Conservation (phyloP, 2,888 invertebrate species). For the Epinotia nisella region DNA sequence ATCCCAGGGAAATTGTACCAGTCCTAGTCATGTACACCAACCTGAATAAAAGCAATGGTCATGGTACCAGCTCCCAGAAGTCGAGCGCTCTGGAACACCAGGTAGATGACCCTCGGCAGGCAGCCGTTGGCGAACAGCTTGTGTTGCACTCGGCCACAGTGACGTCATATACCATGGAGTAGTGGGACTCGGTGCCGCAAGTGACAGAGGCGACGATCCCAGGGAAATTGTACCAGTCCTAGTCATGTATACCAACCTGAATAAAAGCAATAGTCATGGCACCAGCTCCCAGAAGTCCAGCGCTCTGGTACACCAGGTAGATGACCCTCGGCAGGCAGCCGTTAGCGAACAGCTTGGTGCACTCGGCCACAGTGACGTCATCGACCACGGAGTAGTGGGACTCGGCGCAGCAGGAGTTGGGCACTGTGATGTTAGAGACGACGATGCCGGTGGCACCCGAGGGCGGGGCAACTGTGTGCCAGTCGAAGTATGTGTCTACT, state of each 20-base stretch:
- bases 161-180: not conserved
- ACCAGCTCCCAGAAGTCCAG: conserved; percentile 89
- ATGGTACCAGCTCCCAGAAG: not conserved
- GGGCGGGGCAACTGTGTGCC: conserved; percentile 73
- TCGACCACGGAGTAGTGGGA: conserved; percentile 52
- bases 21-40: not conserved
- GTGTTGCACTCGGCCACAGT: not conserved
- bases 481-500: conserved; percentile 86
- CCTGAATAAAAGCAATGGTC: conserved; percentile 8
- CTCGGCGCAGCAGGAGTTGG: conserved; percentile 86
- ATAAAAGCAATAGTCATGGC: conserved; percentile 92
- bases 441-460: conserved; percentile 60
- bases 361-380: conserved; percentile 57
- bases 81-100: not conserved
- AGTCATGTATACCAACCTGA: conserved; percentile 81
- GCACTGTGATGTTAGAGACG: conserved; percentile 78
- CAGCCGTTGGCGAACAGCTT: not conserved
- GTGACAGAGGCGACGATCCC: too few relatives aligned
- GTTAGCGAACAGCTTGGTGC: conserved; percentile 73
- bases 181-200: too few relatives aligned
- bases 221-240: not conserved
- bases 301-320: conserved; percentile 88
- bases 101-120: not conserved
- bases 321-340: conserved; percentile 87
- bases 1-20: not conserved